Percentiles rank a stretch among this genome's conserved stretches.
Evolutionary conservation across 2,797 vertebrate genomes (phyloP).

Genomic region (Pangasius larnaudii): DNA sequence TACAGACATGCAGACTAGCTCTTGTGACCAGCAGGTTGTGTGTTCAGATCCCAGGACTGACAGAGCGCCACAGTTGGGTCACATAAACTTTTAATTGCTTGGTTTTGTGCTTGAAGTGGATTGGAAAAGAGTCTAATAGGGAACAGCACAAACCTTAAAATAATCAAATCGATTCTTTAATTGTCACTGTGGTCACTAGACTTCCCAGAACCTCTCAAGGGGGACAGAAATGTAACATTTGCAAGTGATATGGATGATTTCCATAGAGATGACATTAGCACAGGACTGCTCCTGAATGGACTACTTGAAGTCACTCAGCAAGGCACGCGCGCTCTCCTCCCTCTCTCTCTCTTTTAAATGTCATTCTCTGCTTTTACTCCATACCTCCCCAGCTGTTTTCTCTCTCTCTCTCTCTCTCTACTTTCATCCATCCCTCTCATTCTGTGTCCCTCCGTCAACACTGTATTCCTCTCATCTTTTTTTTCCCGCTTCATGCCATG

Average conservation of each 20-base stretch:
- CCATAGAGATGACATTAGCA: not conserved
- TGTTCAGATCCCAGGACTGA: not conserved
- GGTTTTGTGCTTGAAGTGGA: not conserved
- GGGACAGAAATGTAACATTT: not conserved
- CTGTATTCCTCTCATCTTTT: not conserved
- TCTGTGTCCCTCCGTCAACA: not conserved
- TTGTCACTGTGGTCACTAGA: not conserved
- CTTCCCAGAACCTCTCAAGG: not conserved
- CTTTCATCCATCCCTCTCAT: not conserved
- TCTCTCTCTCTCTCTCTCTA: not conserved
- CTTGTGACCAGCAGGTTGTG: not conserved
- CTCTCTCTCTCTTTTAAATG: not conserved
- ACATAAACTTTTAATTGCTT: not conserved
- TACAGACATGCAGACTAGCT: not conserved
- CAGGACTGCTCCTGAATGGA: not conserved
- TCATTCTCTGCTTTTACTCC: not conserved
- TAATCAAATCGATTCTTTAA: not conserved
- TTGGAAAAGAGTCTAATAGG: not conserved
- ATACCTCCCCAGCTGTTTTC: not conserved
- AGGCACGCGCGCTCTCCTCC: not conserved
- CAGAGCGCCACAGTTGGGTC: too few species aligned
- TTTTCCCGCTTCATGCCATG: not conserved
- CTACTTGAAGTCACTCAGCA: not conserved
- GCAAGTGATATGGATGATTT: not conserved
- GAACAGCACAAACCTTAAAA: slow-evolving; percentile 6